Conservation (phyloP, 2,888 invertebrate genomes). For the Hipparchia semele region DNA sequence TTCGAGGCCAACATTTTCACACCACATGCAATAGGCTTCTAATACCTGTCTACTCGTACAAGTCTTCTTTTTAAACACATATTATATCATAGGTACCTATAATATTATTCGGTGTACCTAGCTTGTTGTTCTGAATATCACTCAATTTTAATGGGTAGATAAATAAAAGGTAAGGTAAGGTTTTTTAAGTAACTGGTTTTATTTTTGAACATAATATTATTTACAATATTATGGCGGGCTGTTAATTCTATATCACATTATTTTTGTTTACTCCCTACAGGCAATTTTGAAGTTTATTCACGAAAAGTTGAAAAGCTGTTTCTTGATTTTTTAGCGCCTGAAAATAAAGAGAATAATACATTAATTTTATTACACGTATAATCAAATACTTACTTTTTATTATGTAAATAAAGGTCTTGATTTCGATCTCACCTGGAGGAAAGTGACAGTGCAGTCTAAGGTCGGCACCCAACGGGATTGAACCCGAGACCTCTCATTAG, state of each 20-base stretch:
- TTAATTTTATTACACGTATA: neutral
- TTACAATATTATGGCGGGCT: constrained; percentile 49
- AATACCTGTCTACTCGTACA: no score
- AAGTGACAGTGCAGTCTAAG: no score
- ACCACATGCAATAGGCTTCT: no score
- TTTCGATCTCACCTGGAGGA: no score
- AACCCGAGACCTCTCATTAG: no score
- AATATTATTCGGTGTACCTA: no score
- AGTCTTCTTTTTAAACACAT: no score
- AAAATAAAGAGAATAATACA: constrained; percentile 44
- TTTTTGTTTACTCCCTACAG: constrained; percentile 44
- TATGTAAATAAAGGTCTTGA: no score
- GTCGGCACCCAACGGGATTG: no score
- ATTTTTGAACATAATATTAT: constrained; percentile 8
- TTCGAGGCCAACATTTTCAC: no score
- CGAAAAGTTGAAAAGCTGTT: neutral
- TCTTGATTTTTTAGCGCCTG: constrained; percentile 52
- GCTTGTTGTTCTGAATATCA: no score
- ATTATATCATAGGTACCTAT: no score
- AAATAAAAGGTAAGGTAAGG: neutral
- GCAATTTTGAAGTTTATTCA: constrained; percentile 10
- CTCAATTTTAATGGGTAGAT: neutral
- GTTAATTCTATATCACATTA: constrained; percentile 60
- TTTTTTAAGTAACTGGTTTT: constrained; percentile 6
- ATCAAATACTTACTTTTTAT: neutral